phyloP scores from a whole-genome alignment of 2,797 vertebrate species.

The Epinephelus malabaricus region DNA sequence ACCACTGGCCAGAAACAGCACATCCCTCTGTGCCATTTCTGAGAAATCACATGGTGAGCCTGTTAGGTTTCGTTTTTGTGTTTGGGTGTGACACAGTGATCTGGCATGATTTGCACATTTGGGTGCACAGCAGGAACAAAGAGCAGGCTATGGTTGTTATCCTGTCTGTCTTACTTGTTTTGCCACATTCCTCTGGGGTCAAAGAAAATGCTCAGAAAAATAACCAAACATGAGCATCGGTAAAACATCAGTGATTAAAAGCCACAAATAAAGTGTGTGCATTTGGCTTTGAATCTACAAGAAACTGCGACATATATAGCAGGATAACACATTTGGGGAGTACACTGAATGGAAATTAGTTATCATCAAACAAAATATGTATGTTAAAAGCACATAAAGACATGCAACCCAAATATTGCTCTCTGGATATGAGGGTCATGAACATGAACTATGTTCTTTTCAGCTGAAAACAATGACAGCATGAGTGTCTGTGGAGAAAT shows the following conservation, averaged over 20 bases:
- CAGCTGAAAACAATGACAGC: too few species aligned
- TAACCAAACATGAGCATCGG: not conserved
- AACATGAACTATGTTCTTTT: not conserved
- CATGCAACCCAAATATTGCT: not conserved
- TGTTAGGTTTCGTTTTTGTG: conserved; percentile 30
- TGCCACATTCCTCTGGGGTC: not conserved
- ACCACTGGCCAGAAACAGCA: not conserved
- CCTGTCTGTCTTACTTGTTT: not conserved
- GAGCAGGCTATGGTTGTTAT: fast-evolving
- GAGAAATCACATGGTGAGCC: conserved; percentile 51
- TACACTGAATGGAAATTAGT: not conserved
- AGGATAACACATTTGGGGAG: not conserved
- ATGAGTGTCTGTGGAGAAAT: not conserved
- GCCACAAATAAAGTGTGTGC: not conserved
- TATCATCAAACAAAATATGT: too few species aligned
- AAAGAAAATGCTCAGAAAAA: not conserved
- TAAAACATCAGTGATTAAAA: not conserved
- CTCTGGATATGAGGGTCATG: not conserved
- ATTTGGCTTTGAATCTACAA: not conserved
- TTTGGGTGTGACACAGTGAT: not conserved
- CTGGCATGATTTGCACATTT: not conserved
- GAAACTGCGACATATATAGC: too few species aligned
- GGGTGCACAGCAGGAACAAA: not conserved
- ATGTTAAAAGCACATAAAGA: not conserved
- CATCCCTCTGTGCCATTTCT: conserved; percentile 1